Evolutionary conservation across 2,888 invertebrate species (phyloP).

Genomic region (Drosophila neutralis): DNA sequence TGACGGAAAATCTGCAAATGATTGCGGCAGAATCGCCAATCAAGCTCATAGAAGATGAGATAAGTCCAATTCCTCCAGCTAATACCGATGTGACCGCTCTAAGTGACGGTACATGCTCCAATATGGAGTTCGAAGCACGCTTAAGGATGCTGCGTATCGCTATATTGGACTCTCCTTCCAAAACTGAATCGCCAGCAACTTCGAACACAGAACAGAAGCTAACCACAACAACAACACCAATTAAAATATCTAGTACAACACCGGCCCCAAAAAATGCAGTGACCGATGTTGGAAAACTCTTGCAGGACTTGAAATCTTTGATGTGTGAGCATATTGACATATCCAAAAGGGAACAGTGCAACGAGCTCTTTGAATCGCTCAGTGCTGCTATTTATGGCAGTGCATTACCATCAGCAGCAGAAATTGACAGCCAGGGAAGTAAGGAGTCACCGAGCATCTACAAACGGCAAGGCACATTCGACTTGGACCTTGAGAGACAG

Average conservation of each 20-base stretch:
- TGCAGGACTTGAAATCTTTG: conserved; percentile 40
- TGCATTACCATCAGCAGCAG: neutral
- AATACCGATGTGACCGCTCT: neutral
- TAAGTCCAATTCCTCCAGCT: neutral
- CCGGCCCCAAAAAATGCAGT: neutral
- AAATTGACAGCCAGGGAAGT: neutral
- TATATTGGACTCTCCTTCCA: conserved; percentile 38
- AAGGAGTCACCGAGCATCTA: conserved; percentile 34
- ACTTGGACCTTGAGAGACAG: conserved; percentile 54
- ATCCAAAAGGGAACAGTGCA: conserved; percentile 38
- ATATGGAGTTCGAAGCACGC: conserved; percentile 58
- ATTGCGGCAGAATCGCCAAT: conserved; percentile 63
- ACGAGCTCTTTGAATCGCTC: conserved; percentile 41
- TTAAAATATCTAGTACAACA: neutral
- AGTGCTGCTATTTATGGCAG: conserved; percentile 2
- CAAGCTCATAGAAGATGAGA: conserved; percentile 61
- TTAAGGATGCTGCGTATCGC: conserved; percentile 55
- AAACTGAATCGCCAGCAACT: neutral
- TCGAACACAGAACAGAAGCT: neutral
- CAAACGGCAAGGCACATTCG: conserved; percentile 64
- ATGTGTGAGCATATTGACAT: conserved; percentile 46
- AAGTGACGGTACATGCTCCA: conserved; percentile 44
- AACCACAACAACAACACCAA: neutral
- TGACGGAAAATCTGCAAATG: conserved; percentile 60
- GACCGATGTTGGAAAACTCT: conserved; percentile 22